Conservation (phyloP, 2,797 vertebrate genomes). For the Numenius phaeopus region DNA sequence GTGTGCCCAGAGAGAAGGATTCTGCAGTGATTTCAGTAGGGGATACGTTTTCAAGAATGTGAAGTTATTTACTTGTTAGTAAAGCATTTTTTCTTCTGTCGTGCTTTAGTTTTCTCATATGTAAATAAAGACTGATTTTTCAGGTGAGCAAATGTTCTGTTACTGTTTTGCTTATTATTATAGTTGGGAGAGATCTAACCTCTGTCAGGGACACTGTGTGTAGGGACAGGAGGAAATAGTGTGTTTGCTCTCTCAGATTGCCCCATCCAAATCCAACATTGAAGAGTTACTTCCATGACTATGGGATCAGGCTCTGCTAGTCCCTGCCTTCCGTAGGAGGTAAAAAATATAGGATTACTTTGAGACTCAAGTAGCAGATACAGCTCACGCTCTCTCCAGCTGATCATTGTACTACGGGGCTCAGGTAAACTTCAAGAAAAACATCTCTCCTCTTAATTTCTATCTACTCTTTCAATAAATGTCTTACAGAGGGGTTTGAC, state of each 20-base stretch:
- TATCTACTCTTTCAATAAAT: accelerated
- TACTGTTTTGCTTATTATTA: background rate
- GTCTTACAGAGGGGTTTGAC: background rate
- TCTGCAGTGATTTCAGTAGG: background rate
- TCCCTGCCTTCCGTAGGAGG: background rate
- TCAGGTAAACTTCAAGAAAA: background rate
- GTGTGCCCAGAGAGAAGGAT: background rate
- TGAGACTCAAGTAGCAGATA: background rate
- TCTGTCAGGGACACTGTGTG: background rate
- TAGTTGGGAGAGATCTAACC: background rate
- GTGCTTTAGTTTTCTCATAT: background rate
- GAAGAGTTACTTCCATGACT: background rate
- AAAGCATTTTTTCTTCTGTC: background rate
- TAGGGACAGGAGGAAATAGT: background rate
- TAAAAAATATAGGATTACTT: background rate
- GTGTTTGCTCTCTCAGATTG: background rate
- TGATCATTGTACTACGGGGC: background rate
- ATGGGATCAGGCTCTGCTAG: background rate
- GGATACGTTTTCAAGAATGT: background rate
- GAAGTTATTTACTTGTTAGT: background rate
- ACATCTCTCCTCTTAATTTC: background rate
- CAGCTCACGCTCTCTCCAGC: background rate
- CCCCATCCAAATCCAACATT: background rate
- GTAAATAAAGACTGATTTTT: background rate
- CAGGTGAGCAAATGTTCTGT: background rate